These are phyloP conservation scores for Brachymystax lenok DNA, from an alignment of 2,797 vertebrate genomes.

Conservation along the genomic window DNA sequence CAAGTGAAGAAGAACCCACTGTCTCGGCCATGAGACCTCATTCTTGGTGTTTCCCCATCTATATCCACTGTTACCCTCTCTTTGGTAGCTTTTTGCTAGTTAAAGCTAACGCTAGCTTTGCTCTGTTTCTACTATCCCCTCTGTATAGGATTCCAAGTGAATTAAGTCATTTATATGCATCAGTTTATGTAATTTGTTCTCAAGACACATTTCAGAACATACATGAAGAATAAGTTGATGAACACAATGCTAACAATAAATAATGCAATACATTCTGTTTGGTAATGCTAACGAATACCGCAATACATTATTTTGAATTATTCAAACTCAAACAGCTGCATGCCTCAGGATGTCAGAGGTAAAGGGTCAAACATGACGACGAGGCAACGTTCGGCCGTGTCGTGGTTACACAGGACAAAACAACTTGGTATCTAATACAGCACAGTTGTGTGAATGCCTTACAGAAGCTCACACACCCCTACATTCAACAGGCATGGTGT, in stretches of 20 bases:
- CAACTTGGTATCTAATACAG: neutral
- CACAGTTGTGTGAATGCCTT: slow-evolving; percentile 11
- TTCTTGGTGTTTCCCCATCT: neutral
- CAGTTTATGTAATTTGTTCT: slow-evolving; percentile 21
- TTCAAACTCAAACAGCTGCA: slow-evolving; percentile 20
- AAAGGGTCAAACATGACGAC: neutral
- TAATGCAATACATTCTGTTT: slow-evolving; percentile 28
- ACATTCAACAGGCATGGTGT: slow-evolving; percentile 7
- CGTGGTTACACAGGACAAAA: neutral
- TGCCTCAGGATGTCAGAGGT: slow-evolving; percentile 15
- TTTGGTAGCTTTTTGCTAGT: neutral
- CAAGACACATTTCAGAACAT: slow-evolving; percentile 47
- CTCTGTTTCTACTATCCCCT: slow-evolving; percentile 7
- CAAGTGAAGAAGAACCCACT: neutral
- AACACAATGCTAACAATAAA: slow-evolving; percentile 25
- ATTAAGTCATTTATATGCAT: neutral
- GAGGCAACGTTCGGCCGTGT: neutral
- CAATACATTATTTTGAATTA: slow-evolving; percentile 30
- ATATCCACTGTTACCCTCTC: neutral
- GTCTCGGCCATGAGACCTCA: neutral
- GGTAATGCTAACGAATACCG: slow-evolving; percentile 5
- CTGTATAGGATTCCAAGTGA: slow-evolving; percentile 1
- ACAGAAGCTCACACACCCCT: neutral
- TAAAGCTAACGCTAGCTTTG: neutral
- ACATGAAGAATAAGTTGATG: slow-evolving; percentile 30